Evolutionary conservation across 2,797 vertebrate genomes (phyloP), one percentile per base, ranked within the genome.

Genomic region (Pyrocephalus nanus): DNA sequence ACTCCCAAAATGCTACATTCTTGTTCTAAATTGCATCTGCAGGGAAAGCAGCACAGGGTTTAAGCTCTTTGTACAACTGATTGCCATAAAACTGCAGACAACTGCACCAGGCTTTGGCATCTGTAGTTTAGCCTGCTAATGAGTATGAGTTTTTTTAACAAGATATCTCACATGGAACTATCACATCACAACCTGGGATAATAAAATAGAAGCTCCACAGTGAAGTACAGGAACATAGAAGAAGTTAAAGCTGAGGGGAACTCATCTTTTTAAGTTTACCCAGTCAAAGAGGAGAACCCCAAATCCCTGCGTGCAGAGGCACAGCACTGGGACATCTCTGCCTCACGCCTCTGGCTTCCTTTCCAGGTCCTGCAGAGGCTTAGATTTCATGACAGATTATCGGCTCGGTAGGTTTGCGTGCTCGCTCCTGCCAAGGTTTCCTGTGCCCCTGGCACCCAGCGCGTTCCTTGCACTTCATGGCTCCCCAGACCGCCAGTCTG

Each of bases 391-490:
- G 4, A 38, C 40, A 61, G 54, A 34, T 86, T 72, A 69, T 30
- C 15, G 5, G 32, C 65, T n/a, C 5, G 18, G 5, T 22, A 20
- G 21, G 5, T 29, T 30, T 17, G 38, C 13, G 42, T 3, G 57
- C n/a, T 38, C 8, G 5, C 16, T 36, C 43, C 65, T 29, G 16
- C 30, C 19, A 1, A 0, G 32, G 62, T 36, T 77, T 64, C 65
- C 69, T 25, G 40, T 3, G 40, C 73, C 23, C 12, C 74, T 10
- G 65, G 65, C 62, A 57, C 60, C 47, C 58, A 42, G 40, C 7
- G 0, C 1, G 15, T 2, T 15, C 72, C 3, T n/a, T n/a, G 60
- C 67, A n/a, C 61, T 75, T 72, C 65, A 8, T 0, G 12, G 40
- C 57, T 67, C 55, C 38, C 38, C 12, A 26, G 27, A 8, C 50